Conservation (phyloP, 2,113 vertebrate species). For the Notothenia coriiceps region DNA sequence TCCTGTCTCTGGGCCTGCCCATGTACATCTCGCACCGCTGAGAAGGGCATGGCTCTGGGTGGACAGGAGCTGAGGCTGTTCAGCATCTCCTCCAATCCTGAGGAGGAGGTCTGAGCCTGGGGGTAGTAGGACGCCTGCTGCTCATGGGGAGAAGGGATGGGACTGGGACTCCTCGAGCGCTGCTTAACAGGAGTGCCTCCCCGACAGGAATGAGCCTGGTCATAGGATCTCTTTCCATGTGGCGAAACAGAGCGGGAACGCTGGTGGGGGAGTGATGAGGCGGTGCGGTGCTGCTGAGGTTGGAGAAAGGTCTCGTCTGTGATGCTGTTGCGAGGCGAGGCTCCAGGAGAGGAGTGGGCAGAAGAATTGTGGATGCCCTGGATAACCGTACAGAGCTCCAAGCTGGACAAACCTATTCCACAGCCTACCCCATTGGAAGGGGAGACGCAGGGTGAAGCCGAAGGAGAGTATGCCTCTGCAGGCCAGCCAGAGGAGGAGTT, state of each 20-base stretch:
- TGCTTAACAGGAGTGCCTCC: conserved; percentile 82
- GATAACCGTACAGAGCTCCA: conserved; percentile 92
- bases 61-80: conserved; percentile 81
- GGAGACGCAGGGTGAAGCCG: conserved; percentile 92
- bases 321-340: conserved; percentile 92
- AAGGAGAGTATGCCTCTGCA: conserved; percentile 89
- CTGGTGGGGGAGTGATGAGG: conserved; percentile 76
- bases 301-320: conserved; percentile 91
- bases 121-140: conserved; percentile 70
- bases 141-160: conserved; percentile 86
- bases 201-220: conserved; percentile 81
- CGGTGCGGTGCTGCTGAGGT: conserved; percentile 75
- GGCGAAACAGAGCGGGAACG: conserved; percentile 94
- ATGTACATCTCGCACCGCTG: conserved; percentile 85
- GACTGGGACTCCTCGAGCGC: conserved; percentile 92
- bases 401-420: conserved; percentile 79
- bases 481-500: conserved; percentile 97
- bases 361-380: conserved; percentile 94
- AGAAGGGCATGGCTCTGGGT: conserved; percentile 83
- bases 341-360: conserved; percentile 93
- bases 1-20: conserved; percentile 80
- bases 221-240: conserved; percentile 92
- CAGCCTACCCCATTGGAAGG: conserved; percentile 82
- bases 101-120: conserved; percentile 51
- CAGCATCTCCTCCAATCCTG: conserved; percentile 87